These are phyloP conservation scores for Misgurnus anguillicaudatus DNA, from an alignment of 2,113 vertebrate species.

Conservation along the genomic window DNA sequence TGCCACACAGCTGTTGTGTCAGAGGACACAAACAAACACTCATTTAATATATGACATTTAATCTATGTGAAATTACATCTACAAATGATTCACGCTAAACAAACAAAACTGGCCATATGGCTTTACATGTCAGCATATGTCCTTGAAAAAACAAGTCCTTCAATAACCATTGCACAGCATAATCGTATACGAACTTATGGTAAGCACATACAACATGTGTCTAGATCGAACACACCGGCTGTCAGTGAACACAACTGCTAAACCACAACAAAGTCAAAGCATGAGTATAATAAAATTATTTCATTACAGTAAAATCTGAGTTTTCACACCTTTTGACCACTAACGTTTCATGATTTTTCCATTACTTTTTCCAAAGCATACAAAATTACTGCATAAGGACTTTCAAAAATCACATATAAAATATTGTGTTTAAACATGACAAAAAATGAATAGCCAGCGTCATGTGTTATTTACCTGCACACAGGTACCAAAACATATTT, in stretches of 20 bases:
- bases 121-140: constrained; percentile 1
- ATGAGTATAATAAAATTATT: not conserved
- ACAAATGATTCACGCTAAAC: not conserved
- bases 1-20: constrained; percentile 16
- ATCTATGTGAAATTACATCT: not conserved
- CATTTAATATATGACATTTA: not conserved
- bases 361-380: not conserved
- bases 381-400: not conserved
- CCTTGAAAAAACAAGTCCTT: constrained; percentile 17
- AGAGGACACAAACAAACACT: not conserved
- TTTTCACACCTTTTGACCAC: not conserved
- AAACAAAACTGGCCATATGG: not conserved
- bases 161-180: not conserved
- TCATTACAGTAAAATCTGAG: not conserved
- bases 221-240: not conserved
- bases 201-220: constrained; percentile 4
- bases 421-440: no score
- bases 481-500: no score
- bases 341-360: not conserved
- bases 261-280: not conserved
- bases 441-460: no score
- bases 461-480: no score
- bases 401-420: no score
- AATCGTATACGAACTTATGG: not conserved
- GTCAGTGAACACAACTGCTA: not conserved